Evolutionary conservation across 2,113 vertebrate genomes (phyloP).

Genomic region (Meleagris gallopavo): DNA sequence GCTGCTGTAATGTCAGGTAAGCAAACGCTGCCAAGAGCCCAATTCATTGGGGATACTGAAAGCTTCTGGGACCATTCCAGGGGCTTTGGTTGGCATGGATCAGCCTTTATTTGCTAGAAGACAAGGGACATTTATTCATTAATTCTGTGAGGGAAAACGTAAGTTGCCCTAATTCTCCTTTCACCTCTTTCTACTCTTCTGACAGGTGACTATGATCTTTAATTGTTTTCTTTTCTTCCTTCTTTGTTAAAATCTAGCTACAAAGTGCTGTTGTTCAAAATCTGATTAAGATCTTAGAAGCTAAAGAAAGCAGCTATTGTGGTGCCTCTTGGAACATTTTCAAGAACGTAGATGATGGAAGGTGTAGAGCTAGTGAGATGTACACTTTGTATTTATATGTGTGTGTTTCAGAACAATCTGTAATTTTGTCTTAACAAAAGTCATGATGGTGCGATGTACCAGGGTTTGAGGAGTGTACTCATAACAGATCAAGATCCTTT

Average conservation of each 20-base stretch:
- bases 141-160: not conserved
- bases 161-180: not conserved
- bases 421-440: not conserved
- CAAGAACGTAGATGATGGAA: conserved; percentile 78
- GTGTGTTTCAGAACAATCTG: not conserved
- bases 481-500: not conserved
- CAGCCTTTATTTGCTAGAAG: not conserved
- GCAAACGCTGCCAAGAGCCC: not conserved
- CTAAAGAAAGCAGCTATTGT: conserved; percentile 84
- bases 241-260: conserved; percentile 71
- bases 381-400: not conserved
- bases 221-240: not conserved
- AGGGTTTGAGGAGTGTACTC: not conserved
- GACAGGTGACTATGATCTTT: not conserved
- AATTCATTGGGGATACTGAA: not conserved
- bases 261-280: conserved; percentile 78
- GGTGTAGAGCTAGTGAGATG: not conserved
- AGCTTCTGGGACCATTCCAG: not conserved
- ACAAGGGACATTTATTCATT: not conserved
- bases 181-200: not conserved
- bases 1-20: not conserved
- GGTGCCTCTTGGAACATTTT: conserved; percentile 77
- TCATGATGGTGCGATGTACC: not conserved
- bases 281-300: conserved; percentile 79
- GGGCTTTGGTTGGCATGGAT: not conserved